These are phyloP conservation scores for Neogale vison DNA, from an alignment of 2,113 vertebrate species.

Conservation along the genomic window DNA sequence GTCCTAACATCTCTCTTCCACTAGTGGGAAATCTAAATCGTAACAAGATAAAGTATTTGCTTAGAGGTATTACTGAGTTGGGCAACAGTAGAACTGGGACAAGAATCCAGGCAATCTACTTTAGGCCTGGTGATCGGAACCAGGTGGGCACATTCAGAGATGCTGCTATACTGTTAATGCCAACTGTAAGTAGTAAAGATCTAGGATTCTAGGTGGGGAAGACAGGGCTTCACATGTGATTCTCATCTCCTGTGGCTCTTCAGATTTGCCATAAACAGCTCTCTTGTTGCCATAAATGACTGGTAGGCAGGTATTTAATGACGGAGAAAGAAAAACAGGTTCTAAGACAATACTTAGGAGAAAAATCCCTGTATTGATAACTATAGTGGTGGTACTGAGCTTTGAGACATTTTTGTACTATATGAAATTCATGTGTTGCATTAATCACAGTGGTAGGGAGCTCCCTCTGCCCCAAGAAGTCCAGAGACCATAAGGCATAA, in stretches of 20 bases:
- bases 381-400: neutral
- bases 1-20: neutral
- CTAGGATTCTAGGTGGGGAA: neutral
- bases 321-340: neutral
- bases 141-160: neutral
- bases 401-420: neutral
- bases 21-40: neutral
- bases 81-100: neutral
- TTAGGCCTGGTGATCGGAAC: neutral
- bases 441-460: neutral
- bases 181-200: neutral
- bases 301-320: neutral
- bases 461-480: neutral
- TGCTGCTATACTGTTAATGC: neutral
- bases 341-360: neutral
- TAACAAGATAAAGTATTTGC: neutral
- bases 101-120: neutral
- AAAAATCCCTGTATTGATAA: neutral
- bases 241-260: neutral
- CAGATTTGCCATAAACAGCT: neutral
- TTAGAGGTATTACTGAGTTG: neutral
- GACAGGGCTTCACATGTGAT: neutral
- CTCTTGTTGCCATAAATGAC: neutral
- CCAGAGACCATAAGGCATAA: neutral
- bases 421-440: neutral